Evolutionary conservation across 2,888 invertebrate species (phyloP).

Genomic region (Anthrax anthrax): DNA sequence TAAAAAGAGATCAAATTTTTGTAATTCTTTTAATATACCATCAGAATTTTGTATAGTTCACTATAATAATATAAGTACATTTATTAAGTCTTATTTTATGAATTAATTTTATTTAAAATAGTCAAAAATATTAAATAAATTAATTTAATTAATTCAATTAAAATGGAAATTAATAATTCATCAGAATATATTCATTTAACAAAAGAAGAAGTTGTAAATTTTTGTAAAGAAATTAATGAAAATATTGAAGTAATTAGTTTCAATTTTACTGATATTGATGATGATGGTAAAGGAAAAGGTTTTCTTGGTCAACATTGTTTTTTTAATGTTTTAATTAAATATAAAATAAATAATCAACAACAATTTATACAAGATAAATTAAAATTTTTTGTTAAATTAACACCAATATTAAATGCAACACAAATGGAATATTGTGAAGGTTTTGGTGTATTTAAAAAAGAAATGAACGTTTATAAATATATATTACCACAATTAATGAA

Average conservation of each 20-base stretch:
- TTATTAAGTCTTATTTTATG: no score
- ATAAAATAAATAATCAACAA: constrained; percentile 10
- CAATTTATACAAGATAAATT: constrained; percentile 14
- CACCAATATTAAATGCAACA: constrained; percentile 37
- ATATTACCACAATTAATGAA: constrained; percentile 31
- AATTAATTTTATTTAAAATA: no score
- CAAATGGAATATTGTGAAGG: constrained; percentile 38
- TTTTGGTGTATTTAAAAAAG: constrained; percentile 37
- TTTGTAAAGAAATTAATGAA: constrained; percentile 14
- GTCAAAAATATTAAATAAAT: no score
- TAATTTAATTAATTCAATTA: no score
- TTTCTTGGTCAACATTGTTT: constrained; percentile 26
- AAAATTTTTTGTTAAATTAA: constrained; percentile 43
- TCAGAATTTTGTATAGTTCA: no score
- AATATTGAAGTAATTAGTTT: constrained; percentile 20
- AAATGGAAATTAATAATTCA: no score
- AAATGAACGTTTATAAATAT: constrained; percentile 34
- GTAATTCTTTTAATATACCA: no score
- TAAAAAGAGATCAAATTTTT: no score
- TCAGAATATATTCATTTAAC: constrained; percentile 2
- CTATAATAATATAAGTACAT: no score
- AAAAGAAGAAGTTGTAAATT: constrained; percentile 16
- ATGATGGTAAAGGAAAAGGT: constrained; percentile 22
- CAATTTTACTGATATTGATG: constrained; percentile 17
- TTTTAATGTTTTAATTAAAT: constrained; percentile 19